Conservation (phyloP, 2,888 invertebrate species). For the Hydrotaea diabolus region DNA sequence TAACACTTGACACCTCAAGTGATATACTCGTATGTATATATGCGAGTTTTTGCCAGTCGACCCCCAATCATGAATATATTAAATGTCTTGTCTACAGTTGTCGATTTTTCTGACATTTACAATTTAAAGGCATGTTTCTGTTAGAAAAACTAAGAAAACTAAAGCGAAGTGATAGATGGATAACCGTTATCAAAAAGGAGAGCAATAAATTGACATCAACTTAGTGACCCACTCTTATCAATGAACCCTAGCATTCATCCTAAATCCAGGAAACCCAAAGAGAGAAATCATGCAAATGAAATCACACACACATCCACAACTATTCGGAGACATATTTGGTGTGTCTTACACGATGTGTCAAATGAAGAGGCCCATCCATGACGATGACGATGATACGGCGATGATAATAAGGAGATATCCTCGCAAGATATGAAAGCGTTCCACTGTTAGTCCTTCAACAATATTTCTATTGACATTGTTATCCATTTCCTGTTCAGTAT, state of each 20-base stretch:
- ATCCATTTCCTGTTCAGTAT: conserved; percentile 38
- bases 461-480: conserved; percentile 36
- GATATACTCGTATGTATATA: no score
- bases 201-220: conserved; percentile 33
- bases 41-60: background rate
- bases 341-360: background rate
- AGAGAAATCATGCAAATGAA: conserved; percentile 12
- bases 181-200: conserved; percentile 31
- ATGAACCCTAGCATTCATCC: background rate
- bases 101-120: conserved; percentile 12
- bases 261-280: background rate
- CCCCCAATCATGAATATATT: conserved; percentile 23
- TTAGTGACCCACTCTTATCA: conserved; percentile 22
- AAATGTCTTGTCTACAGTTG: conserved; percentile 7
- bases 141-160: no score
- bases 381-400: conserved; percentile 3
- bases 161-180: background rate
- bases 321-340: background rate
- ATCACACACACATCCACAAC: background rate
- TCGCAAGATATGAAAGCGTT: background rate
- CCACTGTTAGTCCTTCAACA: background rate
- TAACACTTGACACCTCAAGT: background rate
- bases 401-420: background rate
- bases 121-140: conserved; percentile 8
- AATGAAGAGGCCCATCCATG: background rate